Percentiles rank a stretch among this genome's conserved stretches.
phyloP scores from a whole-genome alignment of 53 echinoderm and acorn worm species.

The Holothuria scabra region DNA sequence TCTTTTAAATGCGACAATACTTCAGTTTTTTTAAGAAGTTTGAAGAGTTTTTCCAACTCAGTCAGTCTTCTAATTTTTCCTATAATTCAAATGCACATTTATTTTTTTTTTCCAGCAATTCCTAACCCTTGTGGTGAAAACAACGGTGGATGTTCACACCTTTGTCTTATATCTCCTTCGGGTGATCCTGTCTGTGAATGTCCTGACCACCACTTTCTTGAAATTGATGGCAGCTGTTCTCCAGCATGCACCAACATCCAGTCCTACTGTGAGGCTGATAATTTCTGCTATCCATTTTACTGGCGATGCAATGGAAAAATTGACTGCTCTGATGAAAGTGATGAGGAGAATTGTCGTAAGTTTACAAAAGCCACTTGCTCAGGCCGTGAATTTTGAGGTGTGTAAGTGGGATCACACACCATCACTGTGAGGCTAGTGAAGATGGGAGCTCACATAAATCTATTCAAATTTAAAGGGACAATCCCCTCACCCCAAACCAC shows the following conservation, averaged over 20 bases:
- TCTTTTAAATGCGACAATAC: too few relatives aligned
- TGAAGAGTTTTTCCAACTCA: too few relatives aligned
- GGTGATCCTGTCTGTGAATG: conserved; percentile 73
- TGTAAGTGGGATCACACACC: too few relatives aligned
- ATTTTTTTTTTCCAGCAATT: conserved; percentile 7
- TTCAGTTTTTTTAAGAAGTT: too few relatives aligned
- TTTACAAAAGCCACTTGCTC: neutral
- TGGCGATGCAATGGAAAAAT: conserved; percentile 60
- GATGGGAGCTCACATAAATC: too few relatives aligned
- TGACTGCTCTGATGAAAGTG: conserved; percentile 70
- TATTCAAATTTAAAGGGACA: too few relatives aligned
- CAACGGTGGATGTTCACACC: conserved; percentile 74
- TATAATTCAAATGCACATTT: neutral
- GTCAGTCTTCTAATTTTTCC: too few relatives aligned
- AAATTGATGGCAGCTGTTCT: conserved; percentile 42
- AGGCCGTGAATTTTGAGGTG: too few relatives aligned
- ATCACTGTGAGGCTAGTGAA: too few relatives aligned
- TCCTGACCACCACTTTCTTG: conserved; percentile 72
- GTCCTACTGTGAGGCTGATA: conserved; percentile 57
- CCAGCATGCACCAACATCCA: conserved; percentile 65
- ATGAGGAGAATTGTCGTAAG: conserved; percentile 79
- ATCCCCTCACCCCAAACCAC: too few relatives aligned
- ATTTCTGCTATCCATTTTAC: conserved; percentile 73
- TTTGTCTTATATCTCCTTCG: conserved; percentile 75
- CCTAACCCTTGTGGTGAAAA: conserved; percentile 68